These are phyloP conservation scores for Muntiacus muntjak DNA, from an alignment of 2,113 vertebrate species.

Conservation along the genomic window DNA sequence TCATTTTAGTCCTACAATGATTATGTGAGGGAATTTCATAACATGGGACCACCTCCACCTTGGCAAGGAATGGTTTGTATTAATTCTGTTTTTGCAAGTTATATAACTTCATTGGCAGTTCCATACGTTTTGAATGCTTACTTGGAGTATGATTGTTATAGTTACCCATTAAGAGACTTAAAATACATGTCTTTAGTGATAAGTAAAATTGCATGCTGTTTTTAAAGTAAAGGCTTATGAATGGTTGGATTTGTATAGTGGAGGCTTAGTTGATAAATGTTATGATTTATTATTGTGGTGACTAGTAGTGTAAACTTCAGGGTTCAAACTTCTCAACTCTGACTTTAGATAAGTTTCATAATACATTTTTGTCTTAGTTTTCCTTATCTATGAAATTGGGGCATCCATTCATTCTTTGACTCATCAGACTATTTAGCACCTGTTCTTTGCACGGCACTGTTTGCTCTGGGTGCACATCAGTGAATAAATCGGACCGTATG, in stretches of 20 bases:
- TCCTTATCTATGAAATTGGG: neutral
- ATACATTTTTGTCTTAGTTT: neutral
- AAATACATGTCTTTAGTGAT: neutral
- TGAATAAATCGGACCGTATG: neutral
- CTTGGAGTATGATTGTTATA: neutral
- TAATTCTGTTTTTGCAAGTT: constrained; percentile 67
- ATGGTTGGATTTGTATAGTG: neutral
- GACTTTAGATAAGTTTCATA: neutral
- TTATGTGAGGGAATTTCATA: constrained; percentile 99
- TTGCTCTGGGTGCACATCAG: neutral
- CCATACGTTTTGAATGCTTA: neutral
- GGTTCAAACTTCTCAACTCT: neutral
- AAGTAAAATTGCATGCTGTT: neutral
- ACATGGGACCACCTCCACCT: constrained; percentile 94
- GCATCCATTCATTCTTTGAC: neutral
- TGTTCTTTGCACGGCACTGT: neutral
- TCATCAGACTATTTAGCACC: neutral
- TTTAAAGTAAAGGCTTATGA: neutral
- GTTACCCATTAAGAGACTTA: neutral
- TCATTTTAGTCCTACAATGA: constrained; percentile 95
- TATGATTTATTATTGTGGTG: neutral
- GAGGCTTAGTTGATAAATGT: neutral
- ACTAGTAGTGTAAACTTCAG: neutral
- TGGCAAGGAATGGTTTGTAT: constrained; percentile 98
- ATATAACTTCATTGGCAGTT: constrained; percentile 15